These are phyloP conservation scores for Oncorhynchus kisutch DNA, from an alignment of 2,113 vertebrate species.

Conservation along the genomic window DNA sequence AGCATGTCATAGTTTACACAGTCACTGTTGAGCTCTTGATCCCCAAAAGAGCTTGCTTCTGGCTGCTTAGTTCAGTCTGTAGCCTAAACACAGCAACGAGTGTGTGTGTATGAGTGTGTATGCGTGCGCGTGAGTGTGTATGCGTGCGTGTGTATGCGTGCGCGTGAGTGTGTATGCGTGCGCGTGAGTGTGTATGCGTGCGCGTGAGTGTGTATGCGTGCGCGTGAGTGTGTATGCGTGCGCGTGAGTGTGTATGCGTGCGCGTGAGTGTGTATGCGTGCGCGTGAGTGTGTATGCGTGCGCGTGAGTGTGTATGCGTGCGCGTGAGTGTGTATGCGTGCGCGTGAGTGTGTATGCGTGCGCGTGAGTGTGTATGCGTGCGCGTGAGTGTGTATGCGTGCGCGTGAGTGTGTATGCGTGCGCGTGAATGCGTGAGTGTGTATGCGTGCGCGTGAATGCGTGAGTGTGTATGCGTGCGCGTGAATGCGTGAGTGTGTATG, in stretches of 20 bases:
- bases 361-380: too few relatives aligned
- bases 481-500: too few relatives aligned
- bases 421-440: too few relatives aligned
- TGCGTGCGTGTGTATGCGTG: too few relatives aligned
- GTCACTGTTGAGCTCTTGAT: conserved; percentile 70
- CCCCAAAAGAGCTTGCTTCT: conserved; percentile 59
- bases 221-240: too few relatives aligned
- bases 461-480: too few relatives aligned
- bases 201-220: neutral
- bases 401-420: neutral
- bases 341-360: neutral
- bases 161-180: neutral
- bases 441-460: fast-evolving
- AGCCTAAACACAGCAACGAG: conserved; percentile 13
- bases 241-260: neutral
- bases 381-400: too few relatives aligned
- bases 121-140: fast-evolving
- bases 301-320: too few relatives aligned
- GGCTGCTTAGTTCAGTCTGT: conserved; percentile 66
- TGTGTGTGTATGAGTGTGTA: neutral
- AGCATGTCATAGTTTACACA: conserved; percentile 72
- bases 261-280: too few relatives aligned
- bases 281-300: neutral
- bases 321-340: too few relatives aligned
- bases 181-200: too few relatives aligned